Base-by-base conservation (phyloP, 2,797 vertebrate genomes). In the Syndactyla subalaris region DNA sequence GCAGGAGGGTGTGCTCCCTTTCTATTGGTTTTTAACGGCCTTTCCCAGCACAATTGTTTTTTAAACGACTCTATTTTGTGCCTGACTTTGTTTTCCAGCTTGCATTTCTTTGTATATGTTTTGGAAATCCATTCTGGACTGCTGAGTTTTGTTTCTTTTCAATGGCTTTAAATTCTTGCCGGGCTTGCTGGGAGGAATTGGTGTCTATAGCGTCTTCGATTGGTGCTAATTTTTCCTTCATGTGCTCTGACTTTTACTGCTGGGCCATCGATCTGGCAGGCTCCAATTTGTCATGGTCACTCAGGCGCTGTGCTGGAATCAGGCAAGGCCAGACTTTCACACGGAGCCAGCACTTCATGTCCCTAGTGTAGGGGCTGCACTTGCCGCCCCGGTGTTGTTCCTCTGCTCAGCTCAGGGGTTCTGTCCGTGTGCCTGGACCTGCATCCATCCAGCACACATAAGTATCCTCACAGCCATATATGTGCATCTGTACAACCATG, bases 91-190 rank as follows among this genome's bases (percentile, higher is more conserved):
- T 95, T 94, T 92, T 96, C 65, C 73, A 95, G 88, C 83, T 95
- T 80, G 81, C 94, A 89, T 96, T 95, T 94, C 96, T 97, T 97
- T 97, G 97, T 97, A 93, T 95, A 93, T 88, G 93, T 94, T 93
- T 95, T 94, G 92, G 96, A 96, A 97, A 97, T 97, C 97, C 72
- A 97, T 97, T 96, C 94, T 81, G 93, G 90, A 81, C 89, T 96
- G 97, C 97, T 96, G 96, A 97, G 92, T 97, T 97, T 94, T 95
- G 96, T 97, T 97, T 97, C 96, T 96, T 97, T 97, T 96, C 96
- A 95, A 96, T 83, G 88, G 92, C 92, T 96, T 97, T 97, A 97
- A 97, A 97, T 97, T 96, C 97, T 97, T 93, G 36, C 95, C 57
- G 2, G 83, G 93, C 90, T 97, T 92, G 67, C 95, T 95, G 95